Conservation (phyloP, 2,888 invertebrate genomes). For the Taphrorychus bicolor region DNA sequence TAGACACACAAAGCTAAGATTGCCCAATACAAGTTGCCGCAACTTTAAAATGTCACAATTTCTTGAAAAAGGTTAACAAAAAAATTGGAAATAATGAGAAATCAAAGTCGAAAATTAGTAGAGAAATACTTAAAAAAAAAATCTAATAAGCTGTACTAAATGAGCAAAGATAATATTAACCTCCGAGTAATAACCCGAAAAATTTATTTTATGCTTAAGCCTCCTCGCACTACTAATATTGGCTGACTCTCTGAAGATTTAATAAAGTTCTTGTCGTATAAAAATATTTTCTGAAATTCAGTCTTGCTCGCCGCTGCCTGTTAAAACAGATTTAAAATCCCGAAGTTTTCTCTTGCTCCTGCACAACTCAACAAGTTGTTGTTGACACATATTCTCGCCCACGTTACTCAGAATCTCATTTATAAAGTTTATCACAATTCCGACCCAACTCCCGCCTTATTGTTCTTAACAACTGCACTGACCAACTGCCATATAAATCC, state of each 20-base stretch:
- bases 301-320: not conserved
- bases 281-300: not conserved
- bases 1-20: no score
- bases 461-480: not conserved
- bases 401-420: not conserved
- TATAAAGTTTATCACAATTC: not conserved
- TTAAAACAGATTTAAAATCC: not conserved
- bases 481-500: conserved; percentile 1
- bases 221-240: not conserved
- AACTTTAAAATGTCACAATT: no score
- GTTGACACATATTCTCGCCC: not conserved
- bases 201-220: not conserved
- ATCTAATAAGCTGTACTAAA: no score
- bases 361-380: not conserved
- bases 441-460: no score
- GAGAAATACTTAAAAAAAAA: no score
- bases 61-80: no score
- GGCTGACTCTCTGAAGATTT: not conserved
- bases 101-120: no score
- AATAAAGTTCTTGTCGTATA: not conserved
- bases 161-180: no score
- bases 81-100: no score
- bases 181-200: not conserved
- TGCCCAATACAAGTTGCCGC: no score
- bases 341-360: no score